Percentiles rank a stretch among this genome's conserved stretches.
phyloP scores from a whole-genome alignment of 2,888 invertebrate species.

The Phymatocera aterrima region DNA sequence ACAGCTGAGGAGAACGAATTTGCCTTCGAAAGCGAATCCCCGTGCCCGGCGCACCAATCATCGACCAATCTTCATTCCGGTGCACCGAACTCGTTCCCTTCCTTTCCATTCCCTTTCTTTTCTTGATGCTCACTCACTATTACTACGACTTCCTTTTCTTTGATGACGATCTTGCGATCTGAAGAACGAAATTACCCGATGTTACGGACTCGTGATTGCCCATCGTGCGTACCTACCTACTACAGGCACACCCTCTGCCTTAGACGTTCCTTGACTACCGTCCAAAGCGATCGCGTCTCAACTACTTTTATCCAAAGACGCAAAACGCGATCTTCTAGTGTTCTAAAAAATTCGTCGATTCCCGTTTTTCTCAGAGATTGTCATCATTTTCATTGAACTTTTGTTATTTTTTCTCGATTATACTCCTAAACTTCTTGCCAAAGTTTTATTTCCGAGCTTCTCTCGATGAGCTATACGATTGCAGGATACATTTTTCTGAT shows the following conservation, averaged over 20 bases:
- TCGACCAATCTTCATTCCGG: not conserved
- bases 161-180: slow-evolving; percentile 36
- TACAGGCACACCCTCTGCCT: slow-evolving; percentile 28
- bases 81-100: no score
- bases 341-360: not conserved
- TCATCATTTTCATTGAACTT: no score
- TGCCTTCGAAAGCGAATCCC: not conserved
- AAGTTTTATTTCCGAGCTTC: not conserved
- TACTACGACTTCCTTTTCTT: slow-evolving; percentile 22
- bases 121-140: no score
- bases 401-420: not conserved
- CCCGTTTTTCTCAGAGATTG: not conserved
- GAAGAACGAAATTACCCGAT: slow-evolving; percentile 39
- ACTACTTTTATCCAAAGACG: not conserved
- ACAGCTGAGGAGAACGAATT: slow-evolving; percentile 36
- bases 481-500: not conserved
- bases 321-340: slow-evolving; percentile 13
- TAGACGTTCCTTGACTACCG: slow-evolving; percentile 42
- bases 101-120: not conserved
- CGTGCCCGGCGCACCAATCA: slow-evolving; percentile 29
- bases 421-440: not conserved
- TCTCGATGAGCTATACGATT: no score
- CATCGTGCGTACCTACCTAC: slow-evolving; percentile 18
- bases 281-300: slow-evolving; percentile 38
- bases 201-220: slow-evolving; percentile 35